phyloP scores from a whole-genome alignment of 2,797 vertebrate species.

The Thunnus albacares region DNA sequence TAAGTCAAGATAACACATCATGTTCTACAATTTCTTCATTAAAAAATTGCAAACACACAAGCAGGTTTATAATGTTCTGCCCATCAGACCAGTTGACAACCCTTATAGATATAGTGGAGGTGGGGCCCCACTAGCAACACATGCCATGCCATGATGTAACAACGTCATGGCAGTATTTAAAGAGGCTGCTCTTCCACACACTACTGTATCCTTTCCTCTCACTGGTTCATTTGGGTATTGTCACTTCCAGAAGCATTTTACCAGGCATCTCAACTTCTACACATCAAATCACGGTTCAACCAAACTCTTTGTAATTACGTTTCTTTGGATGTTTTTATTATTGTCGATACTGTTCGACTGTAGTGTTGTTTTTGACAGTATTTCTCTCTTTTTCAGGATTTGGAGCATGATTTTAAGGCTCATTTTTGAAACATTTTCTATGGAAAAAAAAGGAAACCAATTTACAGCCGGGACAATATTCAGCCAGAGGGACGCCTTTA shows the following conservation, averaged over 20 bases:
- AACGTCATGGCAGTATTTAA: slow-evolving; percentile 58
- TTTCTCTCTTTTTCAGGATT: slow-evolving; percentile 69
- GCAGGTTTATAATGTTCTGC: slow-evolving; percentile 7
- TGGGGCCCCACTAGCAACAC: slow-evolving; percentile 48
- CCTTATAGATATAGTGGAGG: slow-evolving; percentile 11
- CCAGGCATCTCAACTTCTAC: slow-evolving; percentile 17
- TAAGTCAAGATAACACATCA: not conserved
- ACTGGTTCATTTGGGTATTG: slow-evolving; percentile 13
- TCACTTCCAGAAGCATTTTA: slow-evolving; percentile 21
- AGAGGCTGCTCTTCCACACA: slow-evolving; percentile 18
- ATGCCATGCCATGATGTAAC: slow-evolving; percentile 68
- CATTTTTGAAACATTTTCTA: slow-evolving; percentile 86
- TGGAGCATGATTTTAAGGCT: slow-evolving; percentile 88
- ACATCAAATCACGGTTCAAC: slow-evolving; percentile 40
- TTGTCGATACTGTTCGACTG: not conserved
- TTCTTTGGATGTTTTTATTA: not conserved
- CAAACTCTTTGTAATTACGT: not conserved
- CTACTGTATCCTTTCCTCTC: slow-evolving; percentile 22
- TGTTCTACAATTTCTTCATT: not conserved
- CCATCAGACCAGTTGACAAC: slow-evolving; percentile 3
- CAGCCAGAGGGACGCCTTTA: slow-evolving; percentile 90
- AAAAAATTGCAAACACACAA: not conserved
- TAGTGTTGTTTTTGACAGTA: slow-evolving; percentile 1
- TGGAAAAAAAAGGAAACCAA: slow-evolving; percentile 86
- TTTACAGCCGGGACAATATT: slow-evolving; percentile 85